phyloP scores from a whole-genome alignment of 2,113 vertebrate genomes.

The Regulus satrapa region DNA sequence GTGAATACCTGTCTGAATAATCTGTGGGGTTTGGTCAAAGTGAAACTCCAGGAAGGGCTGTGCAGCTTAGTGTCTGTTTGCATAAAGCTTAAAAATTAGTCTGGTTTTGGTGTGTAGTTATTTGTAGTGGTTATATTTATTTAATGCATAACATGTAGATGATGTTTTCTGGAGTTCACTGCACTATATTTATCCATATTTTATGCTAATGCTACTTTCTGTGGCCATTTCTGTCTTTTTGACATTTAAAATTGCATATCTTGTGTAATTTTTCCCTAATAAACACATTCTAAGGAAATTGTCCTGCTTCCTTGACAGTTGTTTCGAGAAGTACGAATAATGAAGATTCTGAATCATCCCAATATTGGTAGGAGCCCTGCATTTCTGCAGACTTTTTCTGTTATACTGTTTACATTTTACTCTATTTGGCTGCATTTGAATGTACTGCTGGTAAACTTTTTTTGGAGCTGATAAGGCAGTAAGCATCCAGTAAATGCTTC shows the following conservation, averaged over 20 bases:
- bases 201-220: not conserved
- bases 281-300: not conserved
- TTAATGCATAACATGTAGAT: not conserved
- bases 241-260: not conserved
- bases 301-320: slow-evolving; percentile 80
- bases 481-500: not conserved
- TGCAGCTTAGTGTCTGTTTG: not conserved
- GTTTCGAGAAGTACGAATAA: slow-evolving; percentile 98
- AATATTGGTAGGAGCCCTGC: slow-evolving; percentile 86
- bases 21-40: not conserved
- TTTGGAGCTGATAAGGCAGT: not conserved
- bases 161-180: not conserved
- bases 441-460: not conserved
- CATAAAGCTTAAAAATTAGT: not conserved
- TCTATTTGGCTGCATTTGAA: not conserved
- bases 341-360: slow-evolving; percentile 97
- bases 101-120: not conserved
- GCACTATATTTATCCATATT: not conserved
- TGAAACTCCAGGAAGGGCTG: not conserved
- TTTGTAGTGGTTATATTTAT: not conserved
- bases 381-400: not conserved
- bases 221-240: not conserved
- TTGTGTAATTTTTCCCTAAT: not conserved
- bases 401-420: not conserved
- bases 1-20: not conserved